Evolutionary conservation across 1,140 invertebrate species (phyloP), one percentile per base, ranked within the genome.

Genomic region (Thalassaphorura encarpata): DNA sequence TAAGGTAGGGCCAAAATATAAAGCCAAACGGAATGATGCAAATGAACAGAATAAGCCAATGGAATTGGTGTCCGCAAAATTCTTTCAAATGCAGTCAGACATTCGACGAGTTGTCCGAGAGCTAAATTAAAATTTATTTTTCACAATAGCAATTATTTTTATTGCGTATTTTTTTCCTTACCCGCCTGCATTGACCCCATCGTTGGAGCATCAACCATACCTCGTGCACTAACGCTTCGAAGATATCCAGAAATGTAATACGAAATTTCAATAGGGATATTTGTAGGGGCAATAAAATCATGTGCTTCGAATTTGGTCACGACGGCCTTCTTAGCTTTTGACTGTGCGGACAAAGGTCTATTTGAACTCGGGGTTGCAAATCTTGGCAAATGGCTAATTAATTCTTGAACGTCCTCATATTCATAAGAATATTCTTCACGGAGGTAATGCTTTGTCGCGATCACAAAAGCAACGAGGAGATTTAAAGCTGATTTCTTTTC

Each of bases 21-120:
- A 1, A 63, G 39, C 62, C 62, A 63, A n/a, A 60, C 54, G 21
- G 57, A 56, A 39, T 63, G 62, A 45, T 58, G 46, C 31, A 63
- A 50, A 50, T 63, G 62, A 33, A 63, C 58, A 21, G 62, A 63
- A 24, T 63, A 63, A 13, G 62, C 62, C 28, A 63, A 31, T 23
- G 62, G 62, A 39, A 63, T 63, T 18, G 62, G 62, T 18, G 62
- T 63, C n/a, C 58, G 31, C n/a, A 60, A 40, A 52, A 63, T 58
- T 24, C 62, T 23, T 29, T 63, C 62, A 31, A 63, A 63, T 6
- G 45, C 48, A 11, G 58, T 58, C 27, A 63, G 41, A 55, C 54
- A 56, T 18, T 63, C 62, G 16, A 63, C 54, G 3, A 63, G 43
- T n/a, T 49, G 42, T 15, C 26, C 53, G 15, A 61, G n/a, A 2